Percentiles rank a stretch among this genome's conserved stretches.
These are phyloP conservation scores for Oncorhynchus keta DNA, from an alignment of 2,113 vertebrate species.

Conservation along the genomic window DNA sequence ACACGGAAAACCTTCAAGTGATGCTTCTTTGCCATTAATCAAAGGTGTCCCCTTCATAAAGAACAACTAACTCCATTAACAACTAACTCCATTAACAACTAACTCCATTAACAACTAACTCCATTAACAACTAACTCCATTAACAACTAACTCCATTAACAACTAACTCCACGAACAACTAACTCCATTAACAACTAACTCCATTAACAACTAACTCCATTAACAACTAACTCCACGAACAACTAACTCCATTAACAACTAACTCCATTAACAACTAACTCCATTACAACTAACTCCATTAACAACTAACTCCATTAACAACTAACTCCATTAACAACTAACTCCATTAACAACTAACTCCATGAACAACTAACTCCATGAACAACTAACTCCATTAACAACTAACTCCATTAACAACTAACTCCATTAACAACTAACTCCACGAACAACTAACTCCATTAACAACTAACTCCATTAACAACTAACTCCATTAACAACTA, in stretches of 20 bases:
- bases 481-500: conserved; percentile 26
- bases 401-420: conserved; percentile 17
- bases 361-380: conserved; percentile 22
- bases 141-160: conserved; percentile 25
- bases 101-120: conserved; percentile 3
- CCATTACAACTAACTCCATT: conserved; percentile 24
- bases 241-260: conserved; percentile 24
- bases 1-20: conserved; percentile 46
- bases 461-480: conserved; percentile 12
- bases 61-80: conserved; percentile 13
- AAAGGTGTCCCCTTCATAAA: conserved; percentile 18
- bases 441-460: conserved; percentile 24
- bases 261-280: conserved; percentile 3
- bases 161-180: not conserved
- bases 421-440: conserved; percentile 21
- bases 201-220: conserved; percentile 20
- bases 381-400: conserved; percentile 12
- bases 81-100: conserved; percentile 24
- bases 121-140: conserved; percentile 25
- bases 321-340: not conserved
- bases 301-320: conserved; percentile 24
- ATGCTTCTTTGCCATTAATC: conserved; percentile 31
- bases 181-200: conserved; percentile 27
- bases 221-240: conserved; percentile 8
- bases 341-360: conserved; percentile 26